These are phyloP conservation scores for Ptiloglossa arizonensis DNA, from an alignment of 1,140 invertebrate species.

Conservation along the genomic window DNA sequence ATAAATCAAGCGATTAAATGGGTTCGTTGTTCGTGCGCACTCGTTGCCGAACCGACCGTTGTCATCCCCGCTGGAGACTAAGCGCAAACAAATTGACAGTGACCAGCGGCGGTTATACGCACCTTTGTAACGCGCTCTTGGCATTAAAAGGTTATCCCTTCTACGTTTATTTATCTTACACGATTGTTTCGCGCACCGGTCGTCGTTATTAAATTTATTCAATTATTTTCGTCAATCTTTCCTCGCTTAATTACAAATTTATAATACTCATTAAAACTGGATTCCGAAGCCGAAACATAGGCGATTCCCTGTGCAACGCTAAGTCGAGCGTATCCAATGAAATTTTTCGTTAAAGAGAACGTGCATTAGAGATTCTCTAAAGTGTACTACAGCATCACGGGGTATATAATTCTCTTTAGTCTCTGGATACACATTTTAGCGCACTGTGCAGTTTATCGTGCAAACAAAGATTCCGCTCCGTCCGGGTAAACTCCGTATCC, in stretches of 20 bases:
- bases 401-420: constrained; percentile 32
- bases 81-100: constrained; percentile 67
- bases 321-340: no score
- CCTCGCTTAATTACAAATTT: no score
- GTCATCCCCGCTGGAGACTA: constrained; percentile 58
- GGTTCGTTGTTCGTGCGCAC: constrained; percentile 67
- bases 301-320: no score
- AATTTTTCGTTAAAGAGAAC: no score
- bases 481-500: constrained; percentile 8
- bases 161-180: background rate
- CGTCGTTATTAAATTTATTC: no score
- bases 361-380: no score
- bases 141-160: constrained; percentile 10
- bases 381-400: no score
- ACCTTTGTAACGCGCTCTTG: constrained; percentile 21
- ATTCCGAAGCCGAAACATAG: no score
- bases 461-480: constrained; percentile 34
- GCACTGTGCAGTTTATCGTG: constrained; percentile 15
- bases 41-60: constrained; percentile 43
- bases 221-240: no score
- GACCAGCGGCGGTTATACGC: constrained; percentile 37
- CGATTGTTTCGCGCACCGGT: no score
- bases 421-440: constrained; percentile 36
- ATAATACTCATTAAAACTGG: no score
- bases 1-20: constrained; percentile 81